Evolutionary conservation across 2,888 invertebrate species (phyloP).

Genomic region (Peribatodes rhomboidaria): DNA sequence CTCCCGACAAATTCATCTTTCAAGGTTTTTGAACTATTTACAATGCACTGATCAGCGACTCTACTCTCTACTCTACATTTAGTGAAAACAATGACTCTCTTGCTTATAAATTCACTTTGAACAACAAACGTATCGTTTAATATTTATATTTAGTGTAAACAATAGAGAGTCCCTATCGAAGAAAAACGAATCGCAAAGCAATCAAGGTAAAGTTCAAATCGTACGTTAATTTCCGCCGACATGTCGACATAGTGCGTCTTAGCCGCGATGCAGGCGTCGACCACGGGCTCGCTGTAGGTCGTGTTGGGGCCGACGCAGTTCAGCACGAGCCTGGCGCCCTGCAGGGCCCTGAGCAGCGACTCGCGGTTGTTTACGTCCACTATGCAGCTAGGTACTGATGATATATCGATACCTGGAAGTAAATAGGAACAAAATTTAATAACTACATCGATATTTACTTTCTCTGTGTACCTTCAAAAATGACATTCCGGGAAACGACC

Average conservation of each 20-base stretch:
- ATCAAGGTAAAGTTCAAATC: conserved; percentile 30
- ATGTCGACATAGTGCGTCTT: conserved; percentile 70
- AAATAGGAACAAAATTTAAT: background rate
- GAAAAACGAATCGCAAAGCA: background rate
- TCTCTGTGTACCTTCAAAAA: too few species aligned
- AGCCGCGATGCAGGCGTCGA: conserved; percentile 64
- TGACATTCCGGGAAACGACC: too few species aligned
- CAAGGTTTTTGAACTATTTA: too few species aligned
- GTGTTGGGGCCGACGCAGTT: conserved; percentile 68
- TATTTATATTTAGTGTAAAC: too few species aligned
- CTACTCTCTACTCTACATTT: too few species aligned
- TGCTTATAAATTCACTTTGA: too few species aligned
- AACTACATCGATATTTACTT: too few species aligned
- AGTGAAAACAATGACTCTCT: too few species aligned
- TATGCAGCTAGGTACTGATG: conserved; percentile 52
- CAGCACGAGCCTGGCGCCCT: conserved; percentile 57
- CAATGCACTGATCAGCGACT: too few species aligned
- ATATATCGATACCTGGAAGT: conserved; percentile 53
- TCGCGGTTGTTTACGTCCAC: conserved; percentile 49
- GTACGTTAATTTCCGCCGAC: conserved; percentile 69
- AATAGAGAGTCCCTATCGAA: too few species aligned
- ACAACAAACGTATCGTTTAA: too few species aligned
- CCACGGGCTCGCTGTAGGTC: conserved; percentile 58
- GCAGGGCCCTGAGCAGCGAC: conserved; percentile 50
- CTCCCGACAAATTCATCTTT: too few species aligned